Base-by-base conservation (phyloP, 2,888 invertebrate genomes). In the Drosophila nr. perissopoda region DNA sequence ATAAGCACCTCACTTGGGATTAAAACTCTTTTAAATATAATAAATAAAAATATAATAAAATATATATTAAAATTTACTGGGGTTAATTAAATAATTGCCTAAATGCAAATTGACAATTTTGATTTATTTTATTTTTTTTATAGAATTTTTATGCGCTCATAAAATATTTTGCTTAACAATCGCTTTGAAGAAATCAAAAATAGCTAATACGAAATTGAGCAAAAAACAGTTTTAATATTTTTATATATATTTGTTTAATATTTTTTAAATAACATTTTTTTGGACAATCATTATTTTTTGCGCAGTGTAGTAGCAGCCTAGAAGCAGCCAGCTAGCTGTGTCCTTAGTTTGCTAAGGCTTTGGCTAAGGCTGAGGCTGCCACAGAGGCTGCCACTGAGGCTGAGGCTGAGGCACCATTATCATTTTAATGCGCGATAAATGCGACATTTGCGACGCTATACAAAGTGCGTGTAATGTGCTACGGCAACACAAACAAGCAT, bases 371-470 rank as follows among this genome's bases (percentile, higher is more conserved):
- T 38, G 38, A 18, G 38, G 38, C 18, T 38, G 38, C 38, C 36
- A 36, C 36, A 2, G 42, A 42, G 42, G 13, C 34, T 34, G 33
- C 33, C 34, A 34, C 34, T 5, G 36, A 36, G 53, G 53, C 38
- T 58, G n/a, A 31, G 56, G 52, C 66, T 29, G 57, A 54, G 62
- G 69, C 60, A 53, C 75, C 84, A 92, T 92, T 92, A 92, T 91
- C 92, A 92, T 92, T 92, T 92, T 92, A 92, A 92, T 92, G 91
- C 82, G 77, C 89, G 91, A 90, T 90, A 90, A 91, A 91, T 90
- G 90, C 89, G 91, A 91, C 91, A 91, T 91, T 91, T 89, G 88
- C 83, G 91, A 89, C 86, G 91, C 87, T 89, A 90, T 83, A 89
- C 88, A 87, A 87, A 88, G 88, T 89, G 90, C 85, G 90, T 90